Evolutionary conservation across 2,797 vertebrate genomes (phyloP).

Genomic region (Siniperca obscura): DNA sequence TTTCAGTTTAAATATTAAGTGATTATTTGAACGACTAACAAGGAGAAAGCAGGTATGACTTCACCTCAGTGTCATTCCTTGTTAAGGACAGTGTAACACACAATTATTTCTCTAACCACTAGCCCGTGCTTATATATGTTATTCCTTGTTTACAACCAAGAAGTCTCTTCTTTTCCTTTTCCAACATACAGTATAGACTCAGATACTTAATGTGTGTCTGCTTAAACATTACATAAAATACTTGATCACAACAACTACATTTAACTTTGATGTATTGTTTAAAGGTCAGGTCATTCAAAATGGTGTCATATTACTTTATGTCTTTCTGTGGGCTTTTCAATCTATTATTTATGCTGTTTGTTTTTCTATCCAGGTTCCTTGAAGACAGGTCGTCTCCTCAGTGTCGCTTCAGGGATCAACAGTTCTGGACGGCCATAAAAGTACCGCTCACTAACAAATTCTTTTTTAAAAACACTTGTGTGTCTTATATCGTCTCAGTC

Average conservation of each 20-base stretch:
- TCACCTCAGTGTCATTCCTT: background rate
- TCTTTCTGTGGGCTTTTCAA: background rate
- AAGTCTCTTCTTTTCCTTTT: background rate
- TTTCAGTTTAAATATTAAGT: conserved; percentile 3
- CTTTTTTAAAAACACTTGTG: background rate
- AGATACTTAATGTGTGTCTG: background rate
- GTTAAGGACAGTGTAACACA: background rate
- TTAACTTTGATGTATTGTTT: background rate
- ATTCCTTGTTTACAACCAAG: background rate
- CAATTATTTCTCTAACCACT: background rate
- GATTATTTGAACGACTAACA: background rate
- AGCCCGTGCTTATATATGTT: background rate
- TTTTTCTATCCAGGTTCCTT: conserved; percentile 75
- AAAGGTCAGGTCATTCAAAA: background rate
- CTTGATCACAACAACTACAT: too few relatives aligned
- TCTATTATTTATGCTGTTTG: background rate
- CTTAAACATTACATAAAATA: background rate
- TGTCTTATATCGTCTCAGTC: background rate
- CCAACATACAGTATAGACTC: background rate
- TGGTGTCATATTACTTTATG: background rate
- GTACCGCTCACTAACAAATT: conserved; percentile 73
- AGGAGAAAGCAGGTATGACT: background rate
- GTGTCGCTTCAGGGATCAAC: conserved; percentile 88
- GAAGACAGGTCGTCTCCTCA: conserved; percentile 86
- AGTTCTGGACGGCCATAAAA: conserved; percentile 93